Percentiles rank a stretch among this genome's conserved stretches.
Conservation (phyloP, 2,113 vertebrate genomes). For the Salvator merianae region DNA sequence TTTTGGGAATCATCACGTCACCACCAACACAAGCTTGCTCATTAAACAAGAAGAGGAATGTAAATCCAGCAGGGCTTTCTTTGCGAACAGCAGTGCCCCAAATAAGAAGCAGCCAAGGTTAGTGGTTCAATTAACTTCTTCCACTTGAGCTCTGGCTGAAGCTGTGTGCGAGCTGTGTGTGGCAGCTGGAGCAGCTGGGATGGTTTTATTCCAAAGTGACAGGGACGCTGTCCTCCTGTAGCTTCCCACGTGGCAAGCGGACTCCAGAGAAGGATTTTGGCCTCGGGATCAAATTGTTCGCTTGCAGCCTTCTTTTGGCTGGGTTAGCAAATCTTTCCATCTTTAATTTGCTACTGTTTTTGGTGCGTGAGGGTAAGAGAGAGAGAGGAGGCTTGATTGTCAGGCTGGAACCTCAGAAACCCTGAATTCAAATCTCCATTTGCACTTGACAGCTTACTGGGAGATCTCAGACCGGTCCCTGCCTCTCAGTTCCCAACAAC, state of each 20-base stretch:
- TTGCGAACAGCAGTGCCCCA: no score
- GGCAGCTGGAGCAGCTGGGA: neutral
- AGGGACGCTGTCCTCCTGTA: neutral
- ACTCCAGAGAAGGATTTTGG: neutral
- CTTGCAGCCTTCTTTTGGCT: neutral
- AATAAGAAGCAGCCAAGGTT: neutral
- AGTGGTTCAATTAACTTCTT: neutral
- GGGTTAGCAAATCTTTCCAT: neutral
- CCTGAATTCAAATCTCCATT: no score
- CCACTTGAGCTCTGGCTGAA: neutral
- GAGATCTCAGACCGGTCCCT: no score
- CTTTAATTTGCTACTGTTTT: neutral
- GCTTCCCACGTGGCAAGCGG: neutral
- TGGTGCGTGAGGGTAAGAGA: no score
- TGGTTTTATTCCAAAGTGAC: neutral
- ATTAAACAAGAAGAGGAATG: no score
- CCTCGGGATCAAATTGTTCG: neutral
- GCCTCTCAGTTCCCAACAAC: no score
- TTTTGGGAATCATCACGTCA: neutral
- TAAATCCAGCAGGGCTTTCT: no score
- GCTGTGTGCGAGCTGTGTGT: no score
- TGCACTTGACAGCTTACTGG: no score
- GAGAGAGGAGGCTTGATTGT: no score
- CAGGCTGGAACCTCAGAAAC: no score
- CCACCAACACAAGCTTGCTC: neutral